These are phyloP conservation scores for Helarctos malayanus DNA, from an alignment of 2,797 vertebrate genomes.

Conservation along the genomic window DNA sequence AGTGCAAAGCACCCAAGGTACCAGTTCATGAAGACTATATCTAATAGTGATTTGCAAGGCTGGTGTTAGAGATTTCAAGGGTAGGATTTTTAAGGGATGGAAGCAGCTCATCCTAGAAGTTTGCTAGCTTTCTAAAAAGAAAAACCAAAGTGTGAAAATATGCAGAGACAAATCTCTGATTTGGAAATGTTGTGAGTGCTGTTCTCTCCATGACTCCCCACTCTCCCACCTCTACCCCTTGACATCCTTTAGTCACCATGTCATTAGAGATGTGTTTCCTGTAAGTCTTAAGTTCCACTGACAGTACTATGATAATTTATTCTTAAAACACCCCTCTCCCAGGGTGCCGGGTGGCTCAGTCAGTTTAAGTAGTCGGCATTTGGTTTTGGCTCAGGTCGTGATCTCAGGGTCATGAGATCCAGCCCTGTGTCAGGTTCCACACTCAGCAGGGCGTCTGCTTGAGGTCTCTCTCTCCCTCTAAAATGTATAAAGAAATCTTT, in stretches of 20 bases:
- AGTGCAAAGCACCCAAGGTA: too few species aligned
- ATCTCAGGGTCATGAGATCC: background rate
- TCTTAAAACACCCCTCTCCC: background rate
- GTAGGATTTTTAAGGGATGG: background rate
- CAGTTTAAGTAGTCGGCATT: rapidly evolving
- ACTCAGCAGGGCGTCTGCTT: background rate
- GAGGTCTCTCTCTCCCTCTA: background rate
- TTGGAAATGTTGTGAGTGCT: background rate
- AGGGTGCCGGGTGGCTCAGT: background rate
- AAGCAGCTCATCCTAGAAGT: background rate
- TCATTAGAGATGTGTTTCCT: background rate
- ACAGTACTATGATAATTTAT: background rate
- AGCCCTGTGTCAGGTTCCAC: background rate
- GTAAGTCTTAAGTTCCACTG: background rate
- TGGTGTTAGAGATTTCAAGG: background rate
- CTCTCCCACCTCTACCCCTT: background rate
- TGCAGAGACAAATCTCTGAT: background rate
- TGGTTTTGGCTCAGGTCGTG: background rate
- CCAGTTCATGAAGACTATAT: background rate
- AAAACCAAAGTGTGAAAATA: background rate
- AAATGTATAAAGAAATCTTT: background rate
- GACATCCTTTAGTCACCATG: background rate
- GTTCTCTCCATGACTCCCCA: background rate
- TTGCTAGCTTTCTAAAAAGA: background rate
- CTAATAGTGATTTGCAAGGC: background rate